Conservation (phyloP, 2,113 vertebrate genomes). For the Bubo blakistoni region DNA sequence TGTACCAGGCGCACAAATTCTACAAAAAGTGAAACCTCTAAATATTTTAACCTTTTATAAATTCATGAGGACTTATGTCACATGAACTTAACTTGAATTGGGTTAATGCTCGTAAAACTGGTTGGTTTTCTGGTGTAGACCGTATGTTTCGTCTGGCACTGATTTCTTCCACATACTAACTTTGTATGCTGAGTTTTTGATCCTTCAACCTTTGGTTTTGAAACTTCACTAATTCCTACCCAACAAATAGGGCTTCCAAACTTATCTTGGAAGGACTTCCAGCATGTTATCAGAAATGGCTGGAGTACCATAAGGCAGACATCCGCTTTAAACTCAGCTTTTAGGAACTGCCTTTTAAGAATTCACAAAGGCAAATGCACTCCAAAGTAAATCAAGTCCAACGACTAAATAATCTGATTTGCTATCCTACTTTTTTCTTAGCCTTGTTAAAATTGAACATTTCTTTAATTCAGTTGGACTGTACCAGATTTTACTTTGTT, state of each 20-base stretch:
- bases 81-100: neutral
- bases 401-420: neutral
- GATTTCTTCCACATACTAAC: neutral
- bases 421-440: neutral
- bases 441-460: neutral
- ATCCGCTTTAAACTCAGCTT: neutral
- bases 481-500: neutral
- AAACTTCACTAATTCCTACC: neutral
- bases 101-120: neutral
- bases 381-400: neutral
- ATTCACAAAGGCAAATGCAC: neutral
- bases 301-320: neutral
- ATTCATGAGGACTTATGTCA: neutral
- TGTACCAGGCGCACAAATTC: neutral
- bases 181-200: neutral
- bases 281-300: neutral
- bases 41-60: neutral
- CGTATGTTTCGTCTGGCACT: neutral
- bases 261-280: neutral
- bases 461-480: neutral
- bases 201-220: neutral
- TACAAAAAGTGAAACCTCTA: neutral
- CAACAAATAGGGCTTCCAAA: neutral
- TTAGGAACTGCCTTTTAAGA: neutral
- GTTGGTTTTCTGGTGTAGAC: neutral